These are phyloP conservation scores for Rallus crepitans DNA, from an alignment of 2,797 vertebrate genomes.

Conservation along the genomic window DNA sequence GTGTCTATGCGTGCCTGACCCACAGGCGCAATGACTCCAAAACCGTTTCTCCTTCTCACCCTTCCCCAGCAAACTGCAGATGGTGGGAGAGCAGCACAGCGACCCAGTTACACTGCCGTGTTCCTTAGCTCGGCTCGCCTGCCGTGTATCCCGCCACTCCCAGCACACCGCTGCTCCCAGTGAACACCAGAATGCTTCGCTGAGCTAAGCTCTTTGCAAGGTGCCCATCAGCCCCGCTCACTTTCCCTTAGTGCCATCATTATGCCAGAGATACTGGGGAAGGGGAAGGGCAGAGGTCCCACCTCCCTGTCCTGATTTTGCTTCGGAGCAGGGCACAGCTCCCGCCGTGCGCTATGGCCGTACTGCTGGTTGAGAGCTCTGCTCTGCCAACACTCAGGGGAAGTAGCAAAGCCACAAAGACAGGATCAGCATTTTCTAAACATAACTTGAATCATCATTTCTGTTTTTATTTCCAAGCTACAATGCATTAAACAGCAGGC, in stretches of 20 bases:
- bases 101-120: not conserved
- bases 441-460: not conserved
- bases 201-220: not conserved
- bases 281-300: not conserved
- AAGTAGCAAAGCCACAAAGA: not conserved
- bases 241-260: not conserved
- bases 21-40: not conserved
- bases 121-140: not conserved
- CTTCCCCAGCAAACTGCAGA: not conserved
- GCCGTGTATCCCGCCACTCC: not conserved
- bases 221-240: not conserved
- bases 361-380: not conserved
- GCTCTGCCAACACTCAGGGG: not conserved
- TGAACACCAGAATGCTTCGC: not conserved
- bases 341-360: not conserved
- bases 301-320: not conserved
- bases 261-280: not conserved
- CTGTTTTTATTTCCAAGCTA: not conserved
- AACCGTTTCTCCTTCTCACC: not conserved
- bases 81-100: not conserved
- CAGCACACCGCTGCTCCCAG: not conserved
- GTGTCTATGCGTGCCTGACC: not conserved
- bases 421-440: not conserved
- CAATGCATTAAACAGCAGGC: conserved; percentile 19
- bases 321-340: not conserved